Evolutionary conservation across 1,140 invertebrate genomes (phyloP).

Genomic region (Thaumetopoea pityocampa): DNA sequence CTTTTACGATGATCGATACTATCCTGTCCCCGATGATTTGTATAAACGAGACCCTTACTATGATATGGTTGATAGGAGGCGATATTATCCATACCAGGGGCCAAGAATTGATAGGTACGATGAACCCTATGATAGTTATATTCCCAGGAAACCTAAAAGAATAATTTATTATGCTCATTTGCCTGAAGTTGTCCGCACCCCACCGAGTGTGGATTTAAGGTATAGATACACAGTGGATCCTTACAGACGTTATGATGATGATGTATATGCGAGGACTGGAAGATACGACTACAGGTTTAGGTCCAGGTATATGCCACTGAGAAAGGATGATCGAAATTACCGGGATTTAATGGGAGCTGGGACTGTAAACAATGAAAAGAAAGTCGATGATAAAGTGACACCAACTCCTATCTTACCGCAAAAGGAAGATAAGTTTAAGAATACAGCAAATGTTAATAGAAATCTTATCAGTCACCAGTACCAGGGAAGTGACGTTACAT

Average conservation of each 20-base stretch:
- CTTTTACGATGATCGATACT: conserved; percentile 65
- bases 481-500: conserved; percentile 48
- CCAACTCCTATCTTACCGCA: conserved; percentile 57
- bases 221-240: conserved; percentile 63
- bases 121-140: conserved; percentile 59
- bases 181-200: conserved; percentile 69
- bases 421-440: conserved; percentile 58
- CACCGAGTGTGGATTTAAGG: conserved; percentile 63
- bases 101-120: conserved; percentile 66
- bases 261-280: conserved; percentile 52
- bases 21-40: conserved; percentile 50
- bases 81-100: conserved; percentile 49
- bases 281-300: conserved; percentile 64
- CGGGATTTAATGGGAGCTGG: conserved; percentile 61
- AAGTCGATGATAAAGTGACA: conserved; percentile 65
- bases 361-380: conserved; percentile 60
- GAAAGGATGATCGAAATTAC: conserved; percentile 67
- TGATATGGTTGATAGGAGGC: conserved; percentile 60
- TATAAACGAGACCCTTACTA: conserved; percentile 61
- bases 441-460: conserved; percentile 39
- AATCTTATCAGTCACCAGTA: conserved; percentile 70
- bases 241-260: conserved; percentile 63
- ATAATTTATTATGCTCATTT: conserved; percentile 74
- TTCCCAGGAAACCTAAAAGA: conserved; percentile 67
- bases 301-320: conserved; percentile 58